Evolutionary conservation across 2,888 invertebrate species (phyloP).

Genomic region (Celastrina argiolus): DNA sequence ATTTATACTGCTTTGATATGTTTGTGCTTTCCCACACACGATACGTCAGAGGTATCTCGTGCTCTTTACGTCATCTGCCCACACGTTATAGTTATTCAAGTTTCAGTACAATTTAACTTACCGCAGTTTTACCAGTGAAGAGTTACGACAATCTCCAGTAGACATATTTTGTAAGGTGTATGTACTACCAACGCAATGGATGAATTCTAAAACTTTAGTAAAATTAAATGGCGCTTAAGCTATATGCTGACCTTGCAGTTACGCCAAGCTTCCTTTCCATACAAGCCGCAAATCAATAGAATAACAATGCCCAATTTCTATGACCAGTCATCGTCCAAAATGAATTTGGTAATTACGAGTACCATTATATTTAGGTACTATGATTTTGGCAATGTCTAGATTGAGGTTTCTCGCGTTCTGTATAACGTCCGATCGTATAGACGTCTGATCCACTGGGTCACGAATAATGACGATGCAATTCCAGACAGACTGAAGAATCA

Average conservation of each 20-base stretch:
- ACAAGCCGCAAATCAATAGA: not conserved
- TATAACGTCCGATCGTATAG: not conserved
- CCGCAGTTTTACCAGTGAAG: not conserved
- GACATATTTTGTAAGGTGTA: no score
- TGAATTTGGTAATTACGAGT: not conserved
- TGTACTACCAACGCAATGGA: no score
- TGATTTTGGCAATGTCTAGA: not conserved
- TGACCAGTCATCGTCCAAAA: not conserved
- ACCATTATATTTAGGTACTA: not conserved
- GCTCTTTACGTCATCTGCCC: conserved; percentile 2
- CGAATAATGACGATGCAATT: not conserved
- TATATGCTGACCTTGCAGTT: no score
- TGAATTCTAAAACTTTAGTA: no score
- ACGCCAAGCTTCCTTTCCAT: no score
- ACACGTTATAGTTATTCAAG: not conserved
- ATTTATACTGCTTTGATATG: not conserved
- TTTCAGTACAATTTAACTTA: not conserved
- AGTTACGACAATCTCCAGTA: no score
- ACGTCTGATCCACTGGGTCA: not conserved
- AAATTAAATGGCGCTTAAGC: no score
- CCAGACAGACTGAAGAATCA: not conserved
- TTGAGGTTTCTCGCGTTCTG: not conserved
- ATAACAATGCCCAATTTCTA: not conserved
- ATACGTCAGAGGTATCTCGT: not conserved
- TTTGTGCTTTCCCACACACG: conserved; percentile 1